phyloP scores from a whole-genome alignment of 2,888 invertebrate species.

The Alloplasta piceator region DNA sequence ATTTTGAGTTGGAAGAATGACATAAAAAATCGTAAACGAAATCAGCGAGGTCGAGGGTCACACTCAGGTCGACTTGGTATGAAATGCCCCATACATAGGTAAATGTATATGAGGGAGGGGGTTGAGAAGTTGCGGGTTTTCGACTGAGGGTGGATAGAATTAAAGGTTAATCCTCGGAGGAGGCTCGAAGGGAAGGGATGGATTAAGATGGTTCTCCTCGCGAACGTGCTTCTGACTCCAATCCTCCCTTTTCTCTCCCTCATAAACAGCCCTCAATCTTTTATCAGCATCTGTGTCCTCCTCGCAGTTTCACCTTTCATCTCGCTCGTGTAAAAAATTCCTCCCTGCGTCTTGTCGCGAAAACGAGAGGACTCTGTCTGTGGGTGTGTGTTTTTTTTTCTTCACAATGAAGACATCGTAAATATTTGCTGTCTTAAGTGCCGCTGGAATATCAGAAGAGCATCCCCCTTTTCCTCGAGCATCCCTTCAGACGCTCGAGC shows the following conservation, averaged over 20 bases:
- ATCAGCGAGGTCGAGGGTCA: too few species aligned
- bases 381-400: constrained; percentile 63
- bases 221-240: constrained; percentile 53
- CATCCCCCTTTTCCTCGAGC: constrained; percentile 1
- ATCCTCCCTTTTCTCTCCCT: constrained; percentile 37
- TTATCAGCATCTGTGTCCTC: constrained; percentile 16
- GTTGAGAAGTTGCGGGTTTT: constrained; percentile 66
- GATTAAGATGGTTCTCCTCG: constrained; percentile 43
- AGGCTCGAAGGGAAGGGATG: constrained; percentile 23
- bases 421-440: constrained; percentile 81
- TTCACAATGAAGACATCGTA: constrained; percentile 72
- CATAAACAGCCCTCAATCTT: constrained; percentile 18
- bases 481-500: constrained; percentile 17
- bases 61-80: too few species aligned
- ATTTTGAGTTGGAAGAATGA: too few species aligned
- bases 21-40: too few species aligned
- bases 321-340: too few species aligned
- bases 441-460: constrained; percentile 73
- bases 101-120: constrained; percentile 18
- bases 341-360: constrained; percentile 34
- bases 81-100: too few species aligned
- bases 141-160: constrained; percentile 79
- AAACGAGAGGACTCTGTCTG: constrained; percentile 74
- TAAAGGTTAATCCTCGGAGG: constrained; percentile 81
- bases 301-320: constrained; percentile 21